Percentiles rank a stretch among this genome's conserved stretches.
These are phyloP conservation scores for Hapalemur alaotrensis DNA, from an alignment of 2,797 vertebrate genomes.

Conservation along the genomic window DNA sequence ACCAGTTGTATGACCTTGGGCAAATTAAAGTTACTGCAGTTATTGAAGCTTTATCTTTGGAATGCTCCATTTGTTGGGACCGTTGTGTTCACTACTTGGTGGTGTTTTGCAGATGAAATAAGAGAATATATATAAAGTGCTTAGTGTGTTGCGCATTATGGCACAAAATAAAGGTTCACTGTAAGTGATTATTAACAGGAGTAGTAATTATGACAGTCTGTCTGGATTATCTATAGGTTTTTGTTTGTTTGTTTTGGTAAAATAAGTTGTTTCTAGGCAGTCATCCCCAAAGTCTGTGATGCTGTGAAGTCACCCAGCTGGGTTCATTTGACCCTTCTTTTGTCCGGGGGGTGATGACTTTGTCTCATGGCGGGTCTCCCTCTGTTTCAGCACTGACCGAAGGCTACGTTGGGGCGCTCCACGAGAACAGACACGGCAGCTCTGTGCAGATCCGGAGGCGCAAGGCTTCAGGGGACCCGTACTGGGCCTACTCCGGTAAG, in stretches of 20 bases:
- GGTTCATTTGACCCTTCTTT: neutral
- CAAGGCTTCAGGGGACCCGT: slow-evolving; percentile 92
- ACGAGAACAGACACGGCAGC: slow-evolving; percentile 86
- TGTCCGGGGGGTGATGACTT: neutral
- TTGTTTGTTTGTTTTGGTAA: neutral
- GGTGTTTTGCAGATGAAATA: neutral
- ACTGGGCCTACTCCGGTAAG: slow-evolving; percentile 98
- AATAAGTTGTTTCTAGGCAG: neutral
- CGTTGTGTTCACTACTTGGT: neutral
- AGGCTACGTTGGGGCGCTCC: slow-evolving; percentile 87
- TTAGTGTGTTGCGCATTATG: neutral
- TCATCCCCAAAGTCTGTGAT: neutral
- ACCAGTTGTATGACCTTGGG: neutral
- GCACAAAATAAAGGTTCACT: neutral
- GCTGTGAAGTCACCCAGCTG: fast-evolving
- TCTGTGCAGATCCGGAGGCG: slow-evolving; percentile 88
- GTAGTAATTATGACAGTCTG: neutral
- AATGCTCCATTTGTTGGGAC: fast-evolving
- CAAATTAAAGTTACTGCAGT: neutral
- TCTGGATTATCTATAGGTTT: neutral
- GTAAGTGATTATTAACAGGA: neutral
- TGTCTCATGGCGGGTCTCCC: slow-evolving; percentile 55
- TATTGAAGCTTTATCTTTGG: neutral
- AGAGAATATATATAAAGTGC: neutral
- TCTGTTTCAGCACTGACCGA: slow-evolving; percentile 89